Evolutionary conservation across 2,888 invertebrate species (phyloP).

Genomic region (Apodemia duryi): DNA sequence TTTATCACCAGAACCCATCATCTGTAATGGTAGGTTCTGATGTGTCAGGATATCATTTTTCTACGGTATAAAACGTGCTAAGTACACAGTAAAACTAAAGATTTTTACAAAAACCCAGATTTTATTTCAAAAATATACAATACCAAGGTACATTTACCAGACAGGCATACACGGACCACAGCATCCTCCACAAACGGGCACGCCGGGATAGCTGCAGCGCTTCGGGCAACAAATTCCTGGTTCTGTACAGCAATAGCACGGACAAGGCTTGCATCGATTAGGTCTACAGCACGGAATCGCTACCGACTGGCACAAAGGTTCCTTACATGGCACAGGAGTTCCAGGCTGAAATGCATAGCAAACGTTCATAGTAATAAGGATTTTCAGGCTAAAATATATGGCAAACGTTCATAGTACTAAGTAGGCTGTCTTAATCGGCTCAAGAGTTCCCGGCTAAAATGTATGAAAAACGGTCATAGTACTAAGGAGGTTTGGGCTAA

Average conservation of each 20-base stretch:
- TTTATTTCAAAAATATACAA: neutral
- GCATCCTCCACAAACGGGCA: slow-evolving; percentile 53
- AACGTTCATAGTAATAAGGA: slow-evolving; percentile 23
- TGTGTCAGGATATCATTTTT: no score
- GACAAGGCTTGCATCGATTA: slow-evolving; percentile 75
- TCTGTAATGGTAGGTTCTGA: no score
- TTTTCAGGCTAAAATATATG: slow-evolving; percentile 41
- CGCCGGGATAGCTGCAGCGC: slow-evolving; percentile 65
- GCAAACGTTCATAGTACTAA: neutral
- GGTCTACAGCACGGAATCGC: slow-evolving; percentile 76
- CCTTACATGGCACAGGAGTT: slow-evolving; percentile 44
- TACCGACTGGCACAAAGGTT: slow-evolving; percentile 48
- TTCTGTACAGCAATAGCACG: slow-evolving; percentile 73
- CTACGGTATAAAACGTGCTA: no score
- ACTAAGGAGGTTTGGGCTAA: no score
- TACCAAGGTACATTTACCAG: slow-evolving; percentile 45
- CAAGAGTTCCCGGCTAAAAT: no score
- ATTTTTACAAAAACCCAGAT: no score
- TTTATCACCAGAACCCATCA: no score
- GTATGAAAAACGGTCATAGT: no score
- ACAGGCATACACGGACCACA: slow-evolving; percentile 71
- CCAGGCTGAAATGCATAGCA: slow-evolving; percentile 39
- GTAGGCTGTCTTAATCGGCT: no score
- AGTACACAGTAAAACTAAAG: no score
- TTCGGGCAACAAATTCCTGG: slow-evolving; percentile 57